Percentiles rank a stretch among this genome's conserved stretches.
These are phyloP conservation scores for Cryptus viduatorius DNA, from an alignment of 2,888 invertebrate species.

Conservation along the genomic window DNA sequence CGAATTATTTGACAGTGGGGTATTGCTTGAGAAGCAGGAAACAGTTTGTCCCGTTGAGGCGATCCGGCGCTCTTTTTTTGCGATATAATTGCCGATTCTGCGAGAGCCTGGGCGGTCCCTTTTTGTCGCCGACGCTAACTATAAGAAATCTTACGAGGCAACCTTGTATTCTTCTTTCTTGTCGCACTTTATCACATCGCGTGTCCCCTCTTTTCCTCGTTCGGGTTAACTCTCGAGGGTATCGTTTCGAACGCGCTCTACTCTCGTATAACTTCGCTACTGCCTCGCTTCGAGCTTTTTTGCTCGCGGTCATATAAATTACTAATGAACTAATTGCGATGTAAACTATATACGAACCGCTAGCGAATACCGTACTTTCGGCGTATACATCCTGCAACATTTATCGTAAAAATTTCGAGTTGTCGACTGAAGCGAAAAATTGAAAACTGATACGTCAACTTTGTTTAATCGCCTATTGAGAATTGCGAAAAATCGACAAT, in stretches of 20 bases:
- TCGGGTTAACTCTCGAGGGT: slow-evolving; percentile 55
- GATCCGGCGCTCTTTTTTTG: slow-evolving; percentile 73
- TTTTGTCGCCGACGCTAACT: slow-evolving; percentile 73
- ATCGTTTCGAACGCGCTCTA: slow-evolving; percentile 47
- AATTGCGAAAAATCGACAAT: slow-evolving; percentile 21
- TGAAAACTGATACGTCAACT: neutral
- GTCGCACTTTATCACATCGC: slow-evolving; percentile 67
- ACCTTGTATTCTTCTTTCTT: slow-evolving; percentile 58
- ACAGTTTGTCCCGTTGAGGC: slow-evolving; percentile 71
- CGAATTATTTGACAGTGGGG: slow-evolving; percentile 74
- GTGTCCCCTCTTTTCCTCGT: slow-evolving; percentile 65
- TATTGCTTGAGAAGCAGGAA: slow-evolving; percentile 77
- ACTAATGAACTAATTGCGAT: slow-evolving; percentile 4
- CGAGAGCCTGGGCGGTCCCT: slow-evolving; percentile 76
- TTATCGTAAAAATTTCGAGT: neutral
- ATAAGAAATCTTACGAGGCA: slow-evolving; percentile 71
- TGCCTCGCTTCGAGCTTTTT: slow-evolving; percentile 19
- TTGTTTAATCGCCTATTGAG: slow-evolving; percentile 6
- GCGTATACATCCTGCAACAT: no score
- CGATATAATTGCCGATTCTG: slow-evolving; percentile 80
- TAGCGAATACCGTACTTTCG: neutral
- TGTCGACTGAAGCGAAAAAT: neutral
- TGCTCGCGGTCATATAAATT: neutral
- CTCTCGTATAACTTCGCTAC: slow-evolving; percentile 10
- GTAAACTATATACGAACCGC: neutral